Evolutionary conservation across 2,888 invertebrate genomes (phyloP).

Genomic region (Pyrrhia umbra): DNA sequence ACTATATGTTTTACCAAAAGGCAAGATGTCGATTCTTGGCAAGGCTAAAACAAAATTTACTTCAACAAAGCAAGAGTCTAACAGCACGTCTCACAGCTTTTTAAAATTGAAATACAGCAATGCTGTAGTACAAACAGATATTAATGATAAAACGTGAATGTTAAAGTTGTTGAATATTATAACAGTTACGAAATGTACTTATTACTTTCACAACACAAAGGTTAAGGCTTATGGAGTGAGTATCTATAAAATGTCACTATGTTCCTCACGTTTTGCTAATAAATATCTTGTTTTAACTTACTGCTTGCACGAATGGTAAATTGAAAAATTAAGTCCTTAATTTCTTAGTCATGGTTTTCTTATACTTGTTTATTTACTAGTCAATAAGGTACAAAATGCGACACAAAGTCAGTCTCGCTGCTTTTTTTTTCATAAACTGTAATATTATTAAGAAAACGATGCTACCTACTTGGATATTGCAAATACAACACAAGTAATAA

Average conservation of each 20-base stretch:
- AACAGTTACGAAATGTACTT: slow-evolving; percentile 43
- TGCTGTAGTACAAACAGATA: slow-evolving; percentile 13
- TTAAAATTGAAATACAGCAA: slow-evolving; percentile 1
- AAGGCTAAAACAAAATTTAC: no score
- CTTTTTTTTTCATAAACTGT: no score
- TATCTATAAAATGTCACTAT: slow-evolving; percentile 47
- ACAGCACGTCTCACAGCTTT: background rate
- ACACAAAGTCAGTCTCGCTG: no score
- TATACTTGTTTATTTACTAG: slow-evolving; percentile 3
- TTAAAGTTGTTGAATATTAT: slow-evolving; percentile 48
- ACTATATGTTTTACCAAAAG: no score
- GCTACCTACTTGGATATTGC: no score
- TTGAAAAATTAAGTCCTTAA: slow-evolving; percentile 39
- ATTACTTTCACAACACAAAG: slow-evolving; percentile 54
- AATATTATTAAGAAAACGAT: no score
- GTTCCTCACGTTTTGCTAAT: slow-evolving; percentile 51
- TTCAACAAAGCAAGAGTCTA: no score
- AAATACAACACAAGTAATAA: no score
- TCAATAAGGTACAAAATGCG: background rate
- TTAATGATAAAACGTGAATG: slow-evolving; percentile 47
- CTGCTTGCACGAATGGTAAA: slow-evolving; percentile 14
- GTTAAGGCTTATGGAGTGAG: slow-evolving; percentile 40
- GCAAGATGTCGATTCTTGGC: no score
- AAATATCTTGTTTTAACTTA: slow-evolving; percentile 39
- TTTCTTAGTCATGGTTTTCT: slow-evolving; percentile 8